Evolutionary conservation across 2,888 invertebrate species (phyloP).

Genomic region (Habroteleia sp.): DNA sequence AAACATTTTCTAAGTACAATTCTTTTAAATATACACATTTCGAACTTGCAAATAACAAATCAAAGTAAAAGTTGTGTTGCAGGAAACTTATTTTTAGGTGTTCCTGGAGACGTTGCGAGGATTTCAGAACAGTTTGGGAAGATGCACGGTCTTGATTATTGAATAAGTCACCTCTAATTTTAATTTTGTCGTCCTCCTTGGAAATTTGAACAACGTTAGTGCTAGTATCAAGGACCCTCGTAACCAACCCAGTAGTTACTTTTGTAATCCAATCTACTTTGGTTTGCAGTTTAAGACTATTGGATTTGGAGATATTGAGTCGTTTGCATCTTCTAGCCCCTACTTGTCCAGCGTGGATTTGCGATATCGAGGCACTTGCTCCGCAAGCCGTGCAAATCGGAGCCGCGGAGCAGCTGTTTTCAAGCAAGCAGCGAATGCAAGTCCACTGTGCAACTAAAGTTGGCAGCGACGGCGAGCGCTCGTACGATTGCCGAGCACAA

Average conservation of each 20-base stretch:
- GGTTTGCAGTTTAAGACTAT: conserved; percentile 68
- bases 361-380: conserved; percentile 80
- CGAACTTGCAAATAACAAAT: too few relatives aligned
- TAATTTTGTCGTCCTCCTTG: conserved; percentile 63
- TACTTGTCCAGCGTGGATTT: conserved; percentile 75
- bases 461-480: conserved; percentile 76
- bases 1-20: too few relatives aligned
- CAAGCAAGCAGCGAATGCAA: conserved; percentile 88
- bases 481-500: conserved; percentile 65
- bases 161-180: conserved; percentile 61
- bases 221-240: conserved; percentile 71
- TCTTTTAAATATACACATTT: too few relatives aligned
- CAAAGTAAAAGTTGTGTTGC: too few relatives aligned
- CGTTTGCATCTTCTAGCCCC: conserved; percentile 77
- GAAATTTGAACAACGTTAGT: conserved; percentile 68
- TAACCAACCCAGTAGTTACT: conserved; percentile 70
- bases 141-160: too few relatives aligned
- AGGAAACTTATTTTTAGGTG: too few relatives aligned
- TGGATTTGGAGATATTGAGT: conserved; percentile 71
- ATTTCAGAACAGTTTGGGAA: too few relatives aligned
- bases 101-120: too few relatives aligned
- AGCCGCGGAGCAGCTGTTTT: conserved; percentile 85
- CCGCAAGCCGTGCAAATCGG: conserved; percentile 89
- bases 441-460: conserved; percentile 83
- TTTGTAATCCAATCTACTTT: conserved; percentile 69